A percentile compares a stretch with the other conserved stretches of the same genome.
phyloP scores from a whole-genome alignment of 2,888 invertebrate species.

The Dolichopus griseipennis region DNA sequence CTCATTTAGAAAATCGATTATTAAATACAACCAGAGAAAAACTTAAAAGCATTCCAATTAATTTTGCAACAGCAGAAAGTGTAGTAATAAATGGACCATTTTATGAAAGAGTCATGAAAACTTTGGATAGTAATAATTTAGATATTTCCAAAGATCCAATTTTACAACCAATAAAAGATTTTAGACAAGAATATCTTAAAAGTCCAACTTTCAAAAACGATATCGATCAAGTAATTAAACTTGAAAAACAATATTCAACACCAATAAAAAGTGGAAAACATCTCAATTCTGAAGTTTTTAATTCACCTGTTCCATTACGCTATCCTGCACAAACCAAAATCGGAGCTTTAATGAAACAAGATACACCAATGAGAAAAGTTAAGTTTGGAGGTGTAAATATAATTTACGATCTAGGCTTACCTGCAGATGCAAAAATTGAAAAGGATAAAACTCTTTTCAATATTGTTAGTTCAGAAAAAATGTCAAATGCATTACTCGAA shows the following conservation, averaged over 20 bases:
- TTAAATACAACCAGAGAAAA: constrained; percentile 36
- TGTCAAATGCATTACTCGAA: constrained; percentile 30
- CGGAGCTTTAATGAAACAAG: constrained; percentile 37
- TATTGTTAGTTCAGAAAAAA: constrained; percentile 35
- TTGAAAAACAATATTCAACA: constrained; percentile 20
- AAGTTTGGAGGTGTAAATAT: constrained; percentile 36
- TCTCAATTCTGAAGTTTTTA: constrained; percentile 28
- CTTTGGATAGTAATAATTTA: constrained; percentile 48
- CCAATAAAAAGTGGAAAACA: constrained; percentile 8
- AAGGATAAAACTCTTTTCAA: constrained; percentile 37
- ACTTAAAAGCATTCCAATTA: constrained; percentile 48
- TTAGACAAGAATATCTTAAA: constrained; percentile 50
- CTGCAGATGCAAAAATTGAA: constrained; percentile 36
- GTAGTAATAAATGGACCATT: constrained; percentile 51
- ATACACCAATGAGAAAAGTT: constrained; percentile 40
- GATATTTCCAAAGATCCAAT: constrained; percentile 50
- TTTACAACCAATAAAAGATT: constrained; percentile 50
- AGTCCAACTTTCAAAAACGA: constrained; percentile 51
- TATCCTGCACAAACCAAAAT: constrained; percentile 31
- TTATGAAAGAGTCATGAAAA: constrained; percentile 51
- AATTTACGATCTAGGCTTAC: constrained; percentile 35
- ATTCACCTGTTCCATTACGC: constrained; percentile 37
- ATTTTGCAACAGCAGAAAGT: constrained; percentile 50
- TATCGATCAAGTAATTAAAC: constrained; percentile 43
- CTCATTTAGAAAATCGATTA: background rate